Conservation (phyloP, 2,888 invertebrate genomes). For the Idaea dimidiata region DNA sequence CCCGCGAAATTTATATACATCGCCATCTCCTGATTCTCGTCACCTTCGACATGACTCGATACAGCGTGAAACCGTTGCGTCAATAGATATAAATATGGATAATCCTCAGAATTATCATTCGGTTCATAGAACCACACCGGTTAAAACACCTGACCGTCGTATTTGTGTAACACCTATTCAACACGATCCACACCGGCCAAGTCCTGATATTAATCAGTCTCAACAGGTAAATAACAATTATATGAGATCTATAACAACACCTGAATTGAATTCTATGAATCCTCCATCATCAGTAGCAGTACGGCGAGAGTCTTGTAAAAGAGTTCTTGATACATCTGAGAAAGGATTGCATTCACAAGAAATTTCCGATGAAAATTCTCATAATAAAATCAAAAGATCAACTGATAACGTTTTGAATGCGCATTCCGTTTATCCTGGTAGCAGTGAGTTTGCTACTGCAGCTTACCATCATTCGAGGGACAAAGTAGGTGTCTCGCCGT, state of each 20-base stretch:
- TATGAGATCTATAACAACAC: not conserved
- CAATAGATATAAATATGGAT: not conserved
- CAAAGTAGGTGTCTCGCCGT: not conserved
- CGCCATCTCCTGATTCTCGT: not conserved
- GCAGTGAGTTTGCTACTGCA: not conserved
- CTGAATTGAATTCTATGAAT: not conserved
- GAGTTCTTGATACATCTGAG: slow-evolving; percentile 13
- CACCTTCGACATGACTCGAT: not conserved
- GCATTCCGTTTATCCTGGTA: not conserved
- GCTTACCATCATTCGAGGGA: not conserved
- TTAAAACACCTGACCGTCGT: not conserved
- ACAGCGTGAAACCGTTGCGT: not conserved
- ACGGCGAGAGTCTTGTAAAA: slow-evolving; percentile 13
- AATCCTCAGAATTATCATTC: not conserved
- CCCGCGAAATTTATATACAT: not conserved
- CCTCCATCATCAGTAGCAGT: not conserved
- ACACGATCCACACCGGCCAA: not conserved
- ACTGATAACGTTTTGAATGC: not conserved
- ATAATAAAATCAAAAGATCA: slow-evolving; percentile 3
- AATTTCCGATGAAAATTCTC: slow-evolving; percentile 3
- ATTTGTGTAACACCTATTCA: not conserved
- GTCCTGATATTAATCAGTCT: not conserved
- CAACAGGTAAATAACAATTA: slow-evolving; percentile 11
- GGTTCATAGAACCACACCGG: not conserved
- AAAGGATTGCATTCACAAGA: not conserved